Evolutionary conservation across 2,888 invertebrate genomes (phyloP).

Genomic region (Anticlea derivata): DNA sequence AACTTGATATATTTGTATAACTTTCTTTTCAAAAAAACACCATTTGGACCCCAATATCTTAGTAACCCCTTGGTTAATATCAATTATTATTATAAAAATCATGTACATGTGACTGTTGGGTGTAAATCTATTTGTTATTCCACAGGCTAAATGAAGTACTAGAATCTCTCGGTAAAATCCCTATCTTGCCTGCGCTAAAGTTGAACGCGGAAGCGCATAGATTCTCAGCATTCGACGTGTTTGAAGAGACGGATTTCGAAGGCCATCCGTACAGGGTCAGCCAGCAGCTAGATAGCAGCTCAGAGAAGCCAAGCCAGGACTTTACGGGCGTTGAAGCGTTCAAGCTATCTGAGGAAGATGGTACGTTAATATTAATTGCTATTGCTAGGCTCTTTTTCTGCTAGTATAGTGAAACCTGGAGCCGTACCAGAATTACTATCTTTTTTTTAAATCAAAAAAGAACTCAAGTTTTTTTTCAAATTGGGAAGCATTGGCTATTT

Average conservation of each 20-base stretch:
- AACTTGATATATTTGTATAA: too few species aligned
- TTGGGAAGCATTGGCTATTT: too few species aligned
- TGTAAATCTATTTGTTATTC: neutral
- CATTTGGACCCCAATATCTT: too few species aligned
- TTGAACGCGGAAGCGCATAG: constrained; percentile 85
- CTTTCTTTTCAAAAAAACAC: too few species aligned
- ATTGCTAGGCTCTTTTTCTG: neutral
- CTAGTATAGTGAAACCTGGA: too few species aligned
- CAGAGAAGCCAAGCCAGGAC: constrained; percentile 67
- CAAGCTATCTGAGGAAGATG: constrained; percentile 77
- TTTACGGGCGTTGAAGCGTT: constrained; percentile 73
- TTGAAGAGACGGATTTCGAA: constrained; percentile 79
- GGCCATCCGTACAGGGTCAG: constrained; percentile 68
- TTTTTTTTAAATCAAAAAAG: too few species aligned
- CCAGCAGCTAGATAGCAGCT: constrained; percentile 64
- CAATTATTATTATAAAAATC: too few species aligned
- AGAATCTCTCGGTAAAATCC: constrained; percentile 90
- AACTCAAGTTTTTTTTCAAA: too few species aligned
- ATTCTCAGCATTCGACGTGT: constrained; percentile 86
- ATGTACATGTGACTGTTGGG: too few species aligned
- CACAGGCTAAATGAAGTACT: constrained; percentile 89
- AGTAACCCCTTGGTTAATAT: too few species aligned
- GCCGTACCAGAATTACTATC: too few species aligned
- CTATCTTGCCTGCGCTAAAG: constrained; percentile 90
- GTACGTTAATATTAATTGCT: constrained; percentile 42